Evolutionary conservation across 2,113 vertebrate genomes (phyloP), one percentile per base, ranked within the genome.

Genomic region (Anguilla japonica): DNA sequence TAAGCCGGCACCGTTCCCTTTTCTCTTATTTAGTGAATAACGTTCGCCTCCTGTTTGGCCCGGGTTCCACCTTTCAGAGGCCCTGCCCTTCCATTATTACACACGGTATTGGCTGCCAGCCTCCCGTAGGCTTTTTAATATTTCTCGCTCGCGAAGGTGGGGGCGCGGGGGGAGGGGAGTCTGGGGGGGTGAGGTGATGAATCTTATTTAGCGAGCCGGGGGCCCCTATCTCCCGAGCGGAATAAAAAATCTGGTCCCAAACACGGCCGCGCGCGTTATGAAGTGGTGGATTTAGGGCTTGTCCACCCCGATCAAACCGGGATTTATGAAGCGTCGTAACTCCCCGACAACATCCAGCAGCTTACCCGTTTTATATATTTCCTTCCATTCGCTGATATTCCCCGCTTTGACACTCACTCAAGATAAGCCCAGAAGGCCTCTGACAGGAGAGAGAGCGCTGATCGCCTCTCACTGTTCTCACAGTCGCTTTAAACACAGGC

Each of bases 301-400:
- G 93, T 97, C 95, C 95, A 94, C 95, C 94, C 93, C 95, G 96
- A 97, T 97, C 96, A 96, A 96, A 96, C 95, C 96, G 22, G 96
- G 96, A 97, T 97, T 97, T 97, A 97, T 96, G 93, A 95, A 93
- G 95, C 96, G 95, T 96, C 96, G 95, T 96, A 96, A 96, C 96
- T 96, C 95, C 95, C 8, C 96, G 96, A 97, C 96, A 97, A 96
- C 96, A 97, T 96, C 95, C 96, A 96, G 95, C 95, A 95, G 96
- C 96, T 97, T 96, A 96, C 96, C 97, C 96, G 97, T 97, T 97
- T 97, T 96, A 96, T 96, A 96, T 94, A 96, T 95, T 97, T 95
- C 96, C 96, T 96, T 97, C 96, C 95, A 94, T 96, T 96, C 94
- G 96, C 95, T 96, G 96, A 97, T 96, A 96, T 96, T 96, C 95